A percentile compares a stretch with the other conserved stretches of the same genome.
Conservation (phyloP, 2,888 invertebrate genomes). For the Megamerina dolium region DNA sequence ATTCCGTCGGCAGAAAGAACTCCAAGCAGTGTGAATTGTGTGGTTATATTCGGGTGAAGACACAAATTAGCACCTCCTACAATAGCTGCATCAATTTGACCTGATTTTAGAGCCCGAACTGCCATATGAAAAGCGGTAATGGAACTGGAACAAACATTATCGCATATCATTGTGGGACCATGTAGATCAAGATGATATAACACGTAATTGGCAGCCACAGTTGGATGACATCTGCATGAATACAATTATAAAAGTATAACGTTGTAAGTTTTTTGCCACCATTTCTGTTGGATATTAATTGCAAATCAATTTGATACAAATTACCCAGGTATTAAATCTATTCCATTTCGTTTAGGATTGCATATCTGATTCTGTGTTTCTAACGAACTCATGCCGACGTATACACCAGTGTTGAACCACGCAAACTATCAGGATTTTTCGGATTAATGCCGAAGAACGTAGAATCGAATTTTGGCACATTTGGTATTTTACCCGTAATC, state of each 20-base stretch:
- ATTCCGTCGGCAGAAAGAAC: slow-evolving; percentile 77
- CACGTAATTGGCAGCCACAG: slow-evolving; percentile 88
- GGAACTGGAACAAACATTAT: slow-evolving; percentile 97
- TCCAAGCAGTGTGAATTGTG: slow-evolving; percentile 76
- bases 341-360: too few species aligned
- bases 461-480: slow-evolving; percentile 66
- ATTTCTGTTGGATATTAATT: too few species aligned
- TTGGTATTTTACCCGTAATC: slow-evolving; percentile 63
- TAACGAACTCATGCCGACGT: slow-evolving; percentile 60
- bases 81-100: slow-evolving; percentile 80
- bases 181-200: slow-evolving; percentile 82
- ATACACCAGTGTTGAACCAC: slow-evolving; percentile 63
- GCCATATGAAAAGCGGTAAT: too few species aligned
- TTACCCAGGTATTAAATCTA: too few species aligned
- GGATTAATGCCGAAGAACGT: too few species aligned
- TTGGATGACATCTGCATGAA: slow-evolving; percentile 60
- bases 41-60: too few species aligned
- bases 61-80: slow-evolving; percentile 87
- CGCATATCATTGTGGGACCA: slow-evolving; percentile 82
- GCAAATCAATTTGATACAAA: too few species aligned
- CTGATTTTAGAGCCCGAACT: slow-evolving; percentile 73
- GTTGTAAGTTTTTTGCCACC: too few species aligned
- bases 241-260: too few species aligned
- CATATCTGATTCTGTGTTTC: slow-evolving; percentile 70
- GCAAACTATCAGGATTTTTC: slow-evolving; percentile 58